Evolutionary conservation across 2,113 vertebrate genomes (phyloP).

Genomic region (Heteronetta atricapilla): DNA sequence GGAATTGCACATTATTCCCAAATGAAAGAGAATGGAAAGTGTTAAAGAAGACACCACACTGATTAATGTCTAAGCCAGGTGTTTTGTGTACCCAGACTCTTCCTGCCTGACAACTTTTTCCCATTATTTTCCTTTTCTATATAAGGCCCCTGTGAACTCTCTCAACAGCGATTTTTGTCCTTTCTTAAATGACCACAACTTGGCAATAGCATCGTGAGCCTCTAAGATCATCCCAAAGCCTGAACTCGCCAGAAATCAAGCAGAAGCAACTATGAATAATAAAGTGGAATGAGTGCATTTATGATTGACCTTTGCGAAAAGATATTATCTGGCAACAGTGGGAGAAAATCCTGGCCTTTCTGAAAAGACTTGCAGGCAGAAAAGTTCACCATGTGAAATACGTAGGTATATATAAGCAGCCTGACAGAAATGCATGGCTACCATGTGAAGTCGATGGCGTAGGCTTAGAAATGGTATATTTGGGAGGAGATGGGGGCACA

Average conservation of each 20-base stretch:
- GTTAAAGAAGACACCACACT: neutral
- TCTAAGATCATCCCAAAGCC: neutral
- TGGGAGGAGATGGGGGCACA: neutral
- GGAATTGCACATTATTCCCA: neutral
- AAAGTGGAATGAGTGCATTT: neutral
- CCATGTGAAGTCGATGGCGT: neutral
- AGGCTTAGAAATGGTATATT: neutral
- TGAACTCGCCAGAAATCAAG: neutral
- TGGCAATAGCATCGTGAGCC: neutral
- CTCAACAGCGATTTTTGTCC: neutral
- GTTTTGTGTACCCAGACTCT: neutral
- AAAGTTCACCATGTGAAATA: neutral
- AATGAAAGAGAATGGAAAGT: neutral
- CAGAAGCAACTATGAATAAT: neutral
- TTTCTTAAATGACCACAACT: neutral
- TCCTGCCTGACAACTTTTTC: neutral
- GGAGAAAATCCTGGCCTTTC: neutral
- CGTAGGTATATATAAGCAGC: neutral
- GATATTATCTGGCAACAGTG: neutral
- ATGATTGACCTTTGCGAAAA: conserved; percentile 16
- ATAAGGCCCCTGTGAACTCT: neutral
- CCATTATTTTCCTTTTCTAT: neutral
- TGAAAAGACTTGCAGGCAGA: neutral
- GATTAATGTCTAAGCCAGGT: neutral
- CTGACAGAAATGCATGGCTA: neutral